These are phyloP conservation scores for Argyra leucocephala DNA, from an alignment of 2,888 invertebrate species.

Conservation along the genomic window DNA sequence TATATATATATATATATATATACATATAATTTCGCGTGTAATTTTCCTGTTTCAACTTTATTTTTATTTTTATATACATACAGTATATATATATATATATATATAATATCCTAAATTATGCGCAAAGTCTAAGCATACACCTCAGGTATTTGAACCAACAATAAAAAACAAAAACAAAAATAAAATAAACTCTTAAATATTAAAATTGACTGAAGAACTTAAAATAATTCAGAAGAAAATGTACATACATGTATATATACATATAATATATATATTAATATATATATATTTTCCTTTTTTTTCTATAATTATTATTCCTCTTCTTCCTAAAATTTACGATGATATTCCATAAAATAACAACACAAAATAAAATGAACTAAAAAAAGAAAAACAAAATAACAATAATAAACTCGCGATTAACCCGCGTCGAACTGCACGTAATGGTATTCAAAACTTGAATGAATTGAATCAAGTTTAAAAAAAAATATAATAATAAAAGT, in stretches of 20 bases:
- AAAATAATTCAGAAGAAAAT: neutral
- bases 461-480: conserved; percentile 2
- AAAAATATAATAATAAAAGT: neutral
- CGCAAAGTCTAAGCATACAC: neutral
- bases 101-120: neutral
- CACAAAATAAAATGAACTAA: neutral
- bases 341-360: neutral
- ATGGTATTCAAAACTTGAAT: conserved; percentile 6
- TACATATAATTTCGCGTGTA: neutral
- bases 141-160: neutral
- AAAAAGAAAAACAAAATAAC: neutral
- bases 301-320: neutral
- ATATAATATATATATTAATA: neutral
- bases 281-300: neutral
- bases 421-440: conserved; percentile 6
- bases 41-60: neutral
- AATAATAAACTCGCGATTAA: neutral
- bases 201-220: too few relatives aligned
- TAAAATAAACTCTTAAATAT: too few relatives aligned
- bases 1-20: too few relatives aligned
- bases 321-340: neutral
- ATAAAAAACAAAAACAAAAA: too few relatives aligned
- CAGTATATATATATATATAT: neutral
- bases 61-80: neutral
- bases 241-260: neutral